These are phyloP conservation scores for Lophius americanus DNA, from an alignment of 2,797 vertebrate genomes.

Conservation along the genomic window DNA sequence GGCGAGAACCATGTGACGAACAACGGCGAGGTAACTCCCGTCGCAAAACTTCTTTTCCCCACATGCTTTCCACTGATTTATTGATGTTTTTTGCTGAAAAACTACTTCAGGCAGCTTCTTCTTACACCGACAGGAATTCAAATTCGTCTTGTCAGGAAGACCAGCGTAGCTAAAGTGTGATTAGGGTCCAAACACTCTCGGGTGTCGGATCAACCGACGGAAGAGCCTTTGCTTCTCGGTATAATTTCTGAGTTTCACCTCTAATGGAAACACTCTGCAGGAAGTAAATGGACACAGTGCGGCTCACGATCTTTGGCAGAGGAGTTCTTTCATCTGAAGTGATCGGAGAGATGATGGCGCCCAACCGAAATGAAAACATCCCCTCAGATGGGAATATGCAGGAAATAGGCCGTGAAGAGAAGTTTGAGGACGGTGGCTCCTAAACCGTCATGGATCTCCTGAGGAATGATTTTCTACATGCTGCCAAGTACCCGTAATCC, in stretches of 20 bases:
- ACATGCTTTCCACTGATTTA: neutral
- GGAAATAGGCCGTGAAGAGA: conserved; percentile 1
- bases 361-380: neutral
- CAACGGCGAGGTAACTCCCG: no score
- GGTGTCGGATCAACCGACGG: conserved; percentile 17
- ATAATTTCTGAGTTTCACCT: conserved; percentile 27
- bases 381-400: conserved; percentile 3
- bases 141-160: conserved; percentile 46
- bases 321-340: conserved; percentile 23
- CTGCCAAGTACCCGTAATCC: no score
- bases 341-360: conserved; percentile 1
- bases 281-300: conserved; percentile 11
- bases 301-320: conserved; percentile 30
- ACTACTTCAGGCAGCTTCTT: conserved; percentile 33
- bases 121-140: conserved; percentile 28
- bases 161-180: conserved; percentile 12
- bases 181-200: conserved; percentile 4
- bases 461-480: no score
- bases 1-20: no score
- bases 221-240: conserved; percentile 17
- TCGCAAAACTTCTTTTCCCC: no score
- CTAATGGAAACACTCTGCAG: conserved; percentile 6
- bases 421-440: conserved; percentile 17
- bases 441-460: no score
- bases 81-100: conserved; percentile 29